These are phyloP conservation scores for Penaeus vannamei DNA, from an alignment of 1,140 invertebrate species.

Conservation along the genomic window DNA sequence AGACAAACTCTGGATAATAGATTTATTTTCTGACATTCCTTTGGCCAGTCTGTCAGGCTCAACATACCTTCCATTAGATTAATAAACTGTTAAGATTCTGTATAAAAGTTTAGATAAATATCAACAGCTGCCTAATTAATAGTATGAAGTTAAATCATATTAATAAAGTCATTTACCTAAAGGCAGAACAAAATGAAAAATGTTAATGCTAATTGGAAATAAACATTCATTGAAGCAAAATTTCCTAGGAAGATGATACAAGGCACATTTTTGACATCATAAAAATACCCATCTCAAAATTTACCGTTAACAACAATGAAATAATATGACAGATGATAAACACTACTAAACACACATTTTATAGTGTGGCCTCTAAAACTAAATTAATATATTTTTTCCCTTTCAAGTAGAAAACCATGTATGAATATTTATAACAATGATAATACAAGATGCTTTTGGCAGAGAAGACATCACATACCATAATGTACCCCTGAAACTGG, in stretches of 20 bases:
- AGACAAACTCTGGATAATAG: no score
- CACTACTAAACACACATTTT: no score
- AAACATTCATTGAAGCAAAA: constrained; percentile 11
- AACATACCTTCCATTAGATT: background rate
- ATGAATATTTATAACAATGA: no score
- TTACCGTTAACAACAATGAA: background rate
- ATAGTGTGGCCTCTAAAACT: no score
- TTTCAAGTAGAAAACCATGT: no score
- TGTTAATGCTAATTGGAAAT: background rate
- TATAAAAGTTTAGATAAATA: constrained; percentile 61
- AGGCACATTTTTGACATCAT: constrained; percentile 54
- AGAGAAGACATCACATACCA: no score
- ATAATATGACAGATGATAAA: no score
- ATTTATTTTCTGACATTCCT: no score
- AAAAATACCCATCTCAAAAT: background rate
- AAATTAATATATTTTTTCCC: no score
- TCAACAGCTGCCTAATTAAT: constrained; percentile 57
- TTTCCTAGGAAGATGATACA: constrained; percentile 30
- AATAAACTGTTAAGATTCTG: constrained; percentile 57
- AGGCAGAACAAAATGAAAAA: constrained; percentile 1
- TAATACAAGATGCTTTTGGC: no score
- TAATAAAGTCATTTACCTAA: constrained; percentile 29
- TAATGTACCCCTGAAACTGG: no score
- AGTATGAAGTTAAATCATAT: constrained; percentile 39
- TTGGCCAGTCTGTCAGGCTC: no score